Percentiles rank a stretch among this genome's conserved stretches.
These are phyloP conservation scores for Onychostruthus taczanowskii DNA, from an alignment of 2,113 vertebrate species.

Conservation along the genomic window DNA sequence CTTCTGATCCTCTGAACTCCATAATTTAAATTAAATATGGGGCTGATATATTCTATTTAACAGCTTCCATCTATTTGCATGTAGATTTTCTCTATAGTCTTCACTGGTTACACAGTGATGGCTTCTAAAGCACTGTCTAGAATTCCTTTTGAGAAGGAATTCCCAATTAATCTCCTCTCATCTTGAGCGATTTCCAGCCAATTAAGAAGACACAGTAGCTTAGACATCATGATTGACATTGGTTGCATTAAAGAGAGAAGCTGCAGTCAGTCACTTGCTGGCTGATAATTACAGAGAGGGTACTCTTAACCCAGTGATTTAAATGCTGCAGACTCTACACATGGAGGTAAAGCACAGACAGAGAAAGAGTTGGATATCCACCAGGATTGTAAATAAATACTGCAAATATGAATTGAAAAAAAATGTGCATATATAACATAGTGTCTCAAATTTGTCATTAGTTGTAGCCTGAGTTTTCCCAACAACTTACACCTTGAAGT, in stretches of 20 bases:
- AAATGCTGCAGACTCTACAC: neutral
- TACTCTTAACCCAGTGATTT: neutral
- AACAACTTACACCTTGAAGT: neutral
- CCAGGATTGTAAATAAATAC: neutral
- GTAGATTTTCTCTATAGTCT: neutral
- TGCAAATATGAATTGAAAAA: neutral
- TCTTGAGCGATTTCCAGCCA: conserved; percentile 14
- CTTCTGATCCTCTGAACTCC: neutral
- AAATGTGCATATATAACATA: neutral
- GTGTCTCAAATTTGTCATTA: neutral
- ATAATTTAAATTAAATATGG: neutral
- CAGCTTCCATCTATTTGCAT: neutral
- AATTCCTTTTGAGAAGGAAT: neutral
- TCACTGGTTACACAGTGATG: neutral
- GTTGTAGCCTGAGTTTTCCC: neutral
- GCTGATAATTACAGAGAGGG: conserved; percentile 20
- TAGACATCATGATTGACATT: neutral
- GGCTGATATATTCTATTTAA: neutral
- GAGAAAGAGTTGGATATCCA: neutral
- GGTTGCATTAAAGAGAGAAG: neutral
- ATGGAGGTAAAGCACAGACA: neutral
- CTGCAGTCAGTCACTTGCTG: neutral
- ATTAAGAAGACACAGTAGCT: neutral
- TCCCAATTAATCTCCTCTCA: neutral
- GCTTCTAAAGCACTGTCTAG: neutral